A percentile compares a stretch with the other conserved stretches of the same genome.
phyloP scores from a whole-genome alignment of 2,113 vertebrate species.

The Variabilichromis moorii region DNA sequence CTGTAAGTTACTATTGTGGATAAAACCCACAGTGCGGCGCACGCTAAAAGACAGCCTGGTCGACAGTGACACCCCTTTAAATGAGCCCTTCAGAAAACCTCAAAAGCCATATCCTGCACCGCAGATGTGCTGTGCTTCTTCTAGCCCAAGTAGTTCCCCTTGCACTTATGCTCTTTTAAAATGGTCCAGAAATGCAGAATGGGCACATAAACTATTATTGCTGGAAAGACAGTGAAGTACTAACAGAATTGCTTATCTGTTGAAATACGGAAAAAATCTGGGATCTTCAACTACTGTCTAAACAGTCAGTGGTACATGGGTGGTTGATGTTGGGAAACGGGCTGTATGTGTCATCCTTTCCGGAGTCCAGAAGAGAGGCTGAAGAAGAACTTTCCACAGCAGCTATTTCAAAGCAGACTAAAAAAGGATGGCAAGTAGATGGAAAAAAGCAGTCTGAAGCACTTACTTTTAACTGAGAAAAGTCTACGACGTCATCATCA shows the following conservation, averaged over 20 bases:
- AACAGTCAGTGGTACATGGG: constrained; percentile 12
- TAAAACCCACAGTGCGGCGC: constrained; percentile 38
- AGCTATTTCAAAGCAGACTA: neutral
- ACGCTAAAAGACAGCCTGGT: constrained; percentile 61
- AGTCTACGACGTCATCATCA: constrained; percentile 79
- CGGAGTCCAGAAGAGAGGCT: neutral
- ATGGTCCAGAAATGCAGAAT: constrained; percentile 26
- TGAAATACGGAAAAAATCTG: neutral
- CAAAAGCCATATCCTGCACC: constrained; percentile 71
- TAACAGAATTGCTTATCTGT: constrained; percentile 30
- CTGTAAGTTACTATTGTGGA: constrained; percentile 56
- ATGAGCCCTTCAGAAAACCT: constrained; percentile 66
- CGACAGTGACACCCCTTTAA: constrained; percentile 70
- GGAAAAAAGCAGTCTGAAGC: neutral
- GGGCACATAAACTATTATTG: constrained; percentile 29
- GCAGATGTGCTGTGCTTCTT: constrained; percentile 58
- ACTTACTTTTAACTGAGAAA: constrained; percentile 81
- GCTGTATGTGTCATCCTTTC: neutral
- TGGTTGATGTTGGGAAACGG: neutral
- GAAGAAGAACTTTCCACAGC: neutral
- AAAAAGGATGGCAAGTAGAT: neutral
- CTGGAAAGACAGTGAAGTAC: constrained; percentile 17
- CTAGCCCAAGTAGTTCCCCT: constrained; percentile 34
- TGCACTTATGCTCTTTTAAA: constrained; percentile 29
- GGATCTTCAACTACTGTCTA: neutral